Percentiles rank a stretch among this genome's conserved stretches.
phyloP scores from a whole-genome alignment of 1,140 invertebrate species.

The Euborellia annulipes region DNA sequence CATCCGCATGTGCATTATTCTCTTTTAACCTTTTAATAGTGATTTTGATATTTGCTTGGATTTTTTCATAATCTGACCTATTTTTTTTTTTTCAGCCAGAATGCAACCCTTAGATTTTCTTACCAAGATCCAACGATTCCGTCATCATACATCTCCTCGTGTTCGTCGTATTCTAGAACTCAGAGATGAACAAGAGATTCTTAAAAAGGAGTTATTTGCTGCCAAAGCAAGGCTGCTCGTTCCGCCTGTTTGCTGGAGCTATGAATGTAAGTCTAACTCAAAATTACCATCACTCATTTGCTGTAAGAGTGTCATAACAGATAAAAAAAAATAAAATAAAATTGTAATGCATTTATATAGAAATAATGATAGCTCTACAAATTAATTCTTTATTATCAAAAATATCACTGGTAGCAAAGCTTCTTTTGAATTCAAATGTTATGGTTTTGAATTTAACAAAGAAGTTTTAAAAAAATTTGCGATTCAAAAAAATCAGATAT shows the following conservation, averaged over 20 bases:
- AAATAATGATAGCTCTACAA: too few relatives aligned
- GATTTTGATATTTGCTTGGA: not conserved
- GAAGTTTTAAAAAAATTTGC: too few relatives aligned
- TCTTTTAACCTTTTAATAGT: not conserved
- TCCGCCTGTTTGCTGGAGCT: constrained; percentile 37
- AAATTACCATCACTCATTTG: too few relatives aligned
- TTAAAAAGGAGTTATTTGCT: constrained; percentile 32
- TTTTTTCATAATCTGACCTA: constrained; percentile 6
- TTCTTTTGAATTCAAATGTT: too few relatives aligned
- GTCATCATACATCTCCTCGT: constrained; percentile 30
- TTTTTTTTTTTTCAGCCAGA: constrained; percentile 36
- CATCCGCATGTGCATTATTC: not conserved
- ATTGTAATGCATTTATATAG: too few relatives aligned
- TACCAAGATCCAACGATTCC: too few relatives aligned
- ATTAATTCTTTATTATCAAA: too few relatives aligned
- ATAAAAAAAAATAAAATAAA: too few relatives aligned
- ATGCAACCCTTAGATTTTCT: constrained; percentile 36
- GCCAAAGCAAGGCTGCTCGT: constrained; percentile 34
- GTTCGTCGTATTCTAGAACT: constrained; percentile 34
- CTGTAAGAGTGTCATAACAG: too few relatives aligned
- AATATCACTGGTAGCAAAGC: too few relatives aligned
- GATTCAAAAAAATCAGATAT: too few relatives aligned
- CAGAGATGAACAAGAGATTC: constrained; percentile 33
- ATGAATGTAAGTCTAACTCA: constrained; percentile 43
- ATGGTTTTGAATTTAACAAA: too few relatives aligned